Conservation (phyloP, 2,888 invertebrate genomes). For the Plagodis pulveraria region DNA sequence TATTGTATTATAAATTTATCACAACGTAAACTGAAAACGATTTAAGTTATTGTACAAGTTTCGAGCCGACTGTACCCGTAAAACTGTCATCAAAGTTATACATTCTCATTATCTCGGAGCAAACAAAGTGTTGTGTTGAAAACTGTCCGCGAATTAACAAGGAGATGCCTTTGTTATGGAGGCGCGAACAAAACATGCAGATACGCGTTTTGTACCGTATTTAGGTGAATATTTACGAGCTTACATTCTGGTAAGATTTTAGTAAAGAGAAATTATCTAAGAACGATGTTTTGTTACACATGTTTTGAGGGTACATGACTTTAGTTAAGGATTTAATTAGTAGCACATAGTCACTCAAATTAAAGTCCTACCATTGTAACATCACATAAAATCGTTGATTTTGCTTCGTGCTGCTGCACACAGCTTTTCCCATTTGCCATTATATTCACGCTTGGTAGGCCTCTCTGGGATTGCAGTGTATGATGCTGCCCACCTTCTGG, state of each 20-base stretch:
- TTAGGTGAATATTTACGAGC: constrained; percentile 22
- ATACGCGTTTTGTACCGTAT: constrained; percentile 22
- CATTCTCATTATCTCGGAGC: constrained; percentile 52
- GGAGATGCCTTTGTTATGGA: constrained; percentile 21
- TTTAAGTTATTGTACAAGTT: background rate
- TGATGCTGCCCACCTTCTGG: too few species aligned
- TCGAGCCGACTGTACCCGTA: constrained; percentile 22
- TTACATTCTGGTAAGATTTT: background rate
- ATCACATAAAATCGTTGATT: too few species aligned
- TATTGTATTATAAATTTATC: too few species aligned
- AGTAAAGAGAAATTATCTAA: background rate
- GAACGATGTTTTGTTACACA: too few species aligned
- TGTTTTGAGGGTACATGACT: too few species aligned
- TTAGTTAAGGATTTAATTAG: too few species aligned
- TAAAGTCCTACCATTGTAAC: too few species aligned
- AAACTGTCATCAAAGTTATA: constrained; percentile 52
- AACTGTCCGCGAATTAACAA: constrained; percentile 35
- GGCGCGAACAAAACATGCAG: constrained; percentile 7
- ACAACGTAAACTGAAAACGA: background rate
- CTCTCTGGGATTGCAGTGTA: too few species aligned
- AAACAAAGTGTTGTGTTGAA: constrained; percentile 38
- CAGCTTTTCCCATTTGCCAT: too few species aligned
- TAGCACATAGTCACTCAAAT: too few species aligned
- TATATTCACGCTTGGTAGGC: too few species aligned
- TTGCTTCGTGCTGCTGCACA: too few species aligned